Conservation (phyloP, 2,888 invertebrate species). For the Hipparchia sbordonii region DNA sequence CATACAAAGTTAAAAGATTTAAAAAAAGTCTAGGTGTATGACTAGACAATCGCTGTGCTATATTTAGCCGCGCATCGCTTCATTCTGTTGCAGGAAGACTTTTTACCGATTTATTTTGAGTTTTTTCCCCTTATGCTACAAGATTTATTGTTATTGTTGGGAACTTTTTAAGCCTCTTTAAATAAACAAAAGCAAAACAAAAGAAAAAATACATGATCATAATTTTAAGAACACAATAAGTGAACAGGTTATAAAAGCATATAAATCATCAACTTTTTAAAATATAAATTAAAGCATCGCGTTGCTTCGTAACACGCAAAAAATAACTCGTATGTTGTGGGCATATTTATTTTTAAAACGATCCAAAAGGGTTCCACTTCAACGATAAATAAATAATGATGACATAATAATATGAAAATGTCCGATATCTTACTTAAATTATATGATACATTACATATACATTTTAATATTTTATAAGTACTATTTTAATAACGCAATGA, state of each 20-base stretch:
- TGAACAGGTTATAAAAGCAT: conserved; percentile 15
- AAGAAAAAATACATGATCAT: conserved; percentile 22
- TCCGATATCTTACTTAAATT: background rate
- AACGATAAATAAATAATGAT: no score
- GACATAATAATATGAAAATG: background rate
- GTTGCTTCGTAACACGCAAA: background rate
- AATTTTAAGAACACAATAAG: conserved; percentile 27
- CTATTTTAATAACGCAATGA: no score
- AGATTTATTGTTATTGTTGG: conserved; percentile 26
- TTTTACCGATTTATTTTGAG: conserved; percentile 39
- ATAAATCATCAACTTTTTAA: conserved; percentile 13
- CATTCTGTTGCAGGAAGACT: conserved; percentile 49
- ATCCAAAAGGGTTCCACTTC: no score
- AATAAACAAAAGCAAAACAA: conserved; percentile 16
- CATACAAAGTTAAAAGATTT: background rate
- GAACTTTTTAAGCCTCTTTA: conserved; percentile 22
- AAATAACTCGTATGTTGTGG: background rate
- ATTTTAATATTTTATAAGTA: no score
- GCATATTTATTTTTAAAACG: no score
- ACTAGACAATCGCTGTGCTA: conserved; percentile 53
- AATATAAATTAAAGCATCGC: background rate
- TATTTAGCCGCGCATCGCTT: conserved; percentile 72
- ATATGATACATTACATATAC: no score
- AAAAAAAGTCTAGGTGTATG: background rate
- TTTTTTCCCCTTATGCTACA: conserved; percentile 35